phyloP scores from a whole-genome alignment of 2,797 vertebrate genomes.

The Anabacerthia variegaticeps region DNA sequence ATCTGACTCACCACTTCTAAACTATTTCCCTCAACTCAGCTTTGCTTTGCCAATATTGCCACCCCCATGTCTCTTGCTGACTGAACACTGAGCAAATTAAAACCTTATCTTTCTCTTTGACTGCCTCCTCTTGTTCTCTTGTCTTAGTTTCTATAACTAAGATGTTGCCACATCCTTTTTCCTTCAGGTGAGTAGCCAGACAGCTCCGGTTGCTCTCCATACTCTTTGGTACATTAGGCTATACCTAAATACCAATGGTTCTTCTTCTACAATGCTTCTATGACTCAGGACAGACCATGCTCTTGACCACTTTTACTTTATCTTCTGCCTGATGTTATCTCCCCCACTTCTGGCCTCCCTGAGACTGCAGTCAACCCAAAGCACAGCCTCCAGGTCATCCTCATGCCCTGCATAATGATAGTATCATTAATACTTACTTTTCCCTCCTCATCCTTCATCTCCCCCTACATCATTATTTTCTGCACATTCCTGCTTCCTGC shows the following conservation, averaged over 20 bases:
- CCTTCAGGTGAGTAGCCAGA: background rate
- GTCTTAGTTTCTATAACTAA: background rate
- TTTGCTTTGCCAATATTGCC: constrained; percentile 50
- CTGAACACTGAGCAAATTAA: constrained; percentile 38
- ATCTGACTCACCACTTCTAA: constrained; percentile 42
- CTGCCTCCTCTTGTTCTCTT: background rate
- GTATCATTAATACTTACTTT: background rate
- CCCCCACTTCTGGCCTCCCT: background rate
- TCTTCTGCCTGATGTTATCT: background rate
- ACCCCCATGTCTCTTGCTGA: constrained; percentile 15
- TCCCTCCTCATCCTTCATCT: background rate
- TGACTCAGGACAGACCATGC: background rate
- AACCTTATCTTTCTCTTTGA: background rate
- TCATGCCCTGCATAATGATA: background rate
- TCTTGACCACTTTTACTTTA: background rate
- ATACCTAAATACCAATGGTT: background rate
- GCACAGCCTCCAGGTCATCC: background rate
- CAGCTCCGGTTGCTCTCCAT: background rate
- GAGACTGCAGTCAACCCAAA: background rate
- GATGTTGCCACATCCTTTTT: background rate
- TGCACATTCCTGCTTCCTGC: background rate
- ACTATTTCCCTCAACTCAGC: constrained; percentile 12
- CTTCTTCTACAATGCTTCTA: background rate
- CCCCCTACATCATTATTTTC: background rate
- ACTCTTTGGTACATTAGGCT: background rate